These are phyloP conservation scores for Pharmacophagus antenor DNA, from an alignment of 2,888 invertebrate genomes.

Conservation along the genomic window DNA sequence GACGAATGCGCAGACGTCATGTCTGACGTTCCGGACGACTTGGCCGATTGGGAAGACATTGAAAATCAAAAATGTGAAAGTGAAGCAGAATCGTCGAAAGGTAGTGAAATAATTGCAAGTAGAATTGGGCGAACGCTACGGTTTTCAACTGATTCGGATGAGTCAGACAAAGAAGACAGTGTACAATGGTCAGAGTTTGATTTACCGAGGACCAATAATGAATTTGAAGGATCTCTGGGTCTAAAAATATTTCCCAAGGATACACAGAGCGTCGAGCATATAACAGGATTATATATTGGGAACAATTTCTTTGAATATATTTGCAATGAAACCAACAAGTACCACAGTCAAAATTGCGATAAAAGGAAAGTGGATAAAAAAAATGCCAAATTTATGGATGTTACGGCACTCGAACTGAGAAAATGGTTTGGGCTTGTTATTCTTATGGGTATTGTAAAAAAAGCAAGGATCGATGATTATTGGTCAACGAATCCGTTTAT, in stretches of 20 bases:
- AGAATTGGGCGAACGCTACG: not conserved
- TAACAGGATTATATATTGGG: not conserved
- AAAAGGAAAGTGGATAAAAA: not conserved
- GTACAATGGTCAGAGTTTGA: not conserved
- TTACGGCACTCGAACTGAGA: constrained; percentile 1
- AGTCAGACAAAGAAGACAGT: constrained; percentile 1
- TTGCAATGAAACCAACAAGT: constrained; percentile 1
- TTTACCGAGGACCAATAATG: constrained; percentile 1
- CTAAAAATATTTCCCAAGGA: not conserved
- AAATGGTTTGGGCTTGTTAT: constrained; percentile 1
- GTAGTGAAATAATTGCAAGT: not conserved
- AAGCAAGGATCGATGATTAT: constrained; percentile 2
- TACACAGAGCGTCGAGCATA: not conserved
- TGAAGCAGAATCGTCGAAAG: not conserved
- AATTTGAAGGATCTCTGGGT: constrained; percentile 2
- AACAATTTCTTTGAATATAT: not conserved
- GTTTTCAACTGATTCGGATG: not conserved
- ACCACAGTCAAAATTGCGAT: not conserved
- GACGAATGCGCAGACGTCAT: not conserved
- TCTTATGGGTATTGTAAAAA: constrained; percentile 1
- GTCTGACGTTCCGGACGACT: not conserved
- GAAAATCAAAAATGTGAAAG: not conserved
- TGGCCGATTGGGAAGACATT: constrained; percentile 2
- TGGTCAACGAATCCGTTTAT: not conserved
- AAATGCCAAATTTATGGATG: not conserved